Base-by-base conservation (phyloP, 2,113 vertebrate genomes). In the Oryzias melastigma region DNA sequence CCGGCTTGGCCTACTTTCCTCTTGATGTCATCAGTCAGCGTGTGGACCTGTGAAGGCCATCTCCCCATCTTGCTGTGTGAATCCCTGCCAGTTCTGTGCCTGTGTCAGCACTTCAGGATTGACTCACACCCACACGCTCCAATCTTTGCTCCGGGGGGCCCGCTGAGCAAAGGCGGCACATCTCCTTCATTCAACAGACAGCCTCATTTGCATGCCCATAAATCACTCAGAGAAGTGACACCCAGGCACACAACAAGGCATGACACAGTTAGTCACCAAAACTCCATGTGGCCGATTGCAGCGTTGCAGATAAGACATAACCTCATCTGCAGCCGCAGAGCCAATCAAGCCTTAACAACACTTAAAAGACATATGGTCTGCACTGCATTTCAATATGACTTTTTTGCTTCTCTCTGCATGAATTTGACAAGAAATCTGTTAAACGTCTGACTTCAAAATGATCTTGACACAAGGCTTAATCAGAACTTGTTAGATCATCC, bases 121-220 rank as follows among this genome's bases (percentile, higher is more conserved):
- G 79, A 85, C 76, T 88, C 78, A 81, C 73, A 62, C 84, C 68
- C 82, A 78, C 62, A 22, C 80, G 75, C 79, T 73, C 69, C 50
- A 5, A 47, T 47, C 64, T 53, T 45, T 5, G 19, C 80, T 76
- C 77, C 40, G 5, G 67, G 86, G 60, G n/a, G 16, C 77, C 68
- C 62, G 67, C 62, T 60, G 68, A 76, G 82, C 78, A 74, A 83
- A 77, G 65, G 81, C 80, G 54, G 65, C 71, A 69, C 73, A 69
- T 85, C 80, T 79, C 77, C 77, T 68, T 66, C 65, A 58, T 61
- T 61, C 57, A 77, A 72, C 84, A 81, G 87, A 87, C 86, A 88
- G 63, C 73, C 76, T 84, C 67, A 88, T 91, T 90, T 89, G 80
- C 88, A 89, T 90, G 72, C 59, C 73, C 73, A 89, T 89, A 89